These are phyloP conservation scores for Megastigmus dorsalis DNA, from an alignment of 2,888 invertebrate genomes.

Conservation along the genomic window DNA sequence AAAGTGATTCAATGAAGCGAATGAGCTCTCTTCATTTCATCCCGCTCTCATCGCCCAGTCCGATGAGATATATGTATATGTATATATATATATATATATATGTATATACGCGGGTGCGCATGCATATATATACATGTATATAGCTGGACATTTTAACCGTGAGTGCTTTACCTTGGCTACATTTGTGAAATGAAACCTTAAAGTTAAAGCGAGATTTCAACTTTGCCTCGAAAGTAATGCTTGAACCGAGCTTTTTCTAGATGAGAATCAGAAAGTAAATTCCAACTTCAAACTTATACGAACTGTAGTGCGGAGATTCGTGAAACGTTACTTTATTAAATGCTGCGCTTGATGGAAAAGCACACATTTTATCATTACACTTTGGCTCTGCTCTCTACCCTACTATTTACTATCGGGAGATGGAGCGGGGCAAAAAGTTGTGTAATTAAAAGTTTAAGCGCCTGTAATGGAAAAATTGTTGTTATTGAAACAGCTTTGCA, in stretches of 20 bases:
- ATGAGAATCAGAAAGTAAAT: constrained; percentile 42
- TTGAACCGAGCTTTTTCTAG: constrained; percentile 27
- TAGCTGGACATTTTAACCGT: not conserved
- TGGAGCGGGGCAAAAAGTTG: not conserved
- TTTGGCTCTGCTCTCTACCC: not conserved
- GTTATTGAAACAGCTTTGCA: too few relatives aligned
- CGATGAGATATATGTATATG: not conserved
- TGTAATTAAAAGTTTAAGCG: not conserved
- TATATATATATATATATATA: not conserved
- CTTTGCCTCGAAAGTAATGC: constrained; percentile 24
- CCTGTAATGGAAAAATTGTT: too few relatives aligned
- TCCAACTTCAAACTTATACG: constrained; percentile 17
- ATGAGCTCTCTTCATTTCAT: constrained; percentile 7
- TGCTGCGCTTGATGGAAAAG: constrained; percentile 24
- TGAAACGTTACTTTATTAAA: constrained; percentile 33
- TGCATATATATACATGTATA: not conserved
- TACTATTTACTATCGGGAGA: not conserved
- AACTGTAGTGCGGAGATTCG: constrained; percentile 6
- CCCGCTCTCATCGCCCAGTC: not conserved
- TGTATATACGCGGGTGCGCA: not conserved
- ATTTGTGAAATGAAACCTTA: constrained; percentile 41
- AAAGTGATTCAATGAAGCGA: constrained; percentile 11
- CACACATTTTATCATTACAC: constrained; percentile 16
- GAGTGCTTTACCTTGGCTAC: constrained; percentile 14
- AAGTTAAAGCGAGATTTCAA: constrained; percentile 32